These are phyloP conservation scores for Dendrolimus pini DNA, from an alignment of 2,888 invertebrate genomes.

Conservation along the genomic window DNA sequence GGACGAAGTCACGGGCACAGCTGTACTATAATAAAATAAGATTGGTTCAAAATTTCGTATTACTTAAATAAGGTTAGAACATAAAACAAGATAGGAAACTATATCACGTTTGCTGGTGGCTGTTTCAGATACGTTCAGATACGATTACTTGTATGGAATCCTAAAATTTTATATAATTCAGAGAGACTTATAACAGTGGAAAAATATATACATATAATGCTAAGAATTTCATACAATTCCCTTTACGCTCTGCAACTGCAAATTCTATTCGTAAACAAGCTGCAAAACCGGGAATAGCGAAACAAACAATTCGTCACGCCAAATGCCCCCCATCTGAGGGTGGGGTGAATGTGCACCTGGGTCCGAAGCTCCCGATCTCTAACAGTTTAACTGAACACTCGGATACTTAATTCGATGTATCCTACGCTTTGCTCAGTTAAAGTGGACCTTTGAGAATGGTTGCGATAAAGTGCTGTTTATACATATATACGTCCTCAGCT, in stretches of 20 bases:
- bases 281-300: slow-evolving; percentile 28
- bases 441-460: slow-evolving; percentile 44
- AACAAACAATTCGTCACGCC: slow-evolving; percentile 63
- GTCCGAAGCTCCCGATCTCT: slow-evolving; percentile 19
- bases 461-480: slow-evolving; percentile 66
- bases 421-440: slow-evolving; percentile 18
- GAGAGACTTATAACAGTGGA: no score
- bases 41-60: no score
- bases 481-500: slow-evolving; percentile 37
- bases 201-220: neutral
- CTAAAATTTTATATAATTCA: no score
- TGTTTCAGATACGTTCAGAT: no score
- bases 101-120: no score
- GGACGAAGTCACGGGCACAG: no score
- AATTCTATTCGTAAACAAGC: slow-evolving; percentile 44
- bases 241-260: slow-evolving; percentile 35
- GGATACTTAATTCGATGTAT: slow-evolving; percentile 8
- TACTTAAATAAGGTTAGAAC: no score
- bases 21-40: no score
- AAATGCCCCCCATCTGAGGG: slow-evolving; percentile 21
- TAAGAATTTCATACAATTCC: slow-evolving; percentile 15
- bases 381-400: slow-evolving; percentile 3
- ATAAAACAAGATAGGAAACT: no score
- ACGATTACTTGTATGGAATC: no score
- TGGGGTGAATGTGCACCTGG: slow-evolving; percentile 42